These are phyloP conservation scores for Cosmia pyralina DNA, from an alignment of 2,888 invertebrate genomes.

Conservation along the genomic window DNA sequence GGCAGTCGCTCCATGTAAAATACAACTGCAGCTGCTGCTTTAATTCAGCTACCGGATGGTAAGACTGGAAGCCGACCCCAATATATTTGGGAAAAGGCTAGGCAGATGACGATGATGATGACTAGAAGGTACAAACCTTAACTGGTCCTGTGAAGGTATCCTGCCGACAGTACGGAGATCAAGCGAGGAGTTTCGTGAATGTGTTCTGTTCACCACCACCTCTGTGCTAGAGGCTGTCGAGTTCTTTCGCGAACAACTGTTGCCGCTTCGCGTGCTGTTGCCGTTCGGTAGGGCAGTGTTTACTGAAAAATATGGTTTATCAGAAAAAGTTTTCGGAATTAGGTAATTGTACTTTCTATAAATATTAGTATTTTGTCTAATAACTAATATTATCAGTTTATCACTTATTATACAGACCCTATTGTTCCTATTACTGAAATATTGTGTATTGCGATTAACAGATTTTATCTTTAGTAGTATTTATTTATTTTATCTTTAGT, in stretches of 20 bases:
- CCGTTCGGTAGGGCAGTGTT: slow-evolving; percentile 75
- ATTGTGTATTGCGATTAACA: slow-evolving; percentile 2
- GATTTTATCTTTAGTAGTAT: slow-evolving; percentile 20
- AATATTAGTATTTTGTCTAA: background rate
- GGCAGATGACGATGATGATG: no score
- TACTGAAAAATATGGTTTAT: slow-evolving; percentile 72
- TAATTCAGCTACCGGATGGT: no score
- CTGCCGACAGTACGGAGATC: slow-evolving; percentile 92
- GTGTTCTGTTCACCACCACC: slow-evolving; percentile 84
- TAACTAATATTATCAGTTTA: background rate
- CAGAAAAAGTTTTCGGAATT: background rate
- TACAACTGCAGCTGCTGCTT: no score
- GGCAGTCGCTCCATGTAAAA: no score
- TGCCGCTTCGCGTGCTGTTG: slow-evolving; percentile 76
- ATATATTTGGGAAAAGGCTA: no score
- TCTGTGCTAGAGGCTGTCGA: slow-evolving; percentile 85
- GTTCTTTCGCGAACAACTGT: slow-evolving; percentile 83
- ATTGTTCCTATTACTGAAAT: background rate
- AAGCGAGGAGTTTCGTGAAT: slow-evolving; percentile 95
- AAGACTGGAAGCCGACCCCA: no score
- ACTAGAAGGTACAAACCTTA: slow-evolving; percentile 75
- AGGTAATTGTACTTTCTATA: background rate
- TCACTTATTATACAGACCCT: background rate
- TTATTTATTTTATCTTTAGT: slow-evolving; percentile 20
- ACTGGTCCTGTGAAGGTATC: slow-evolving; percentile 87